A percentile compares a stretch with the other conserved stretches of the same genome.
Evolutionary conservation across 1,140 invertebrate species (phyloP).

Genomic region (Trichoplusia ni): DNA sequence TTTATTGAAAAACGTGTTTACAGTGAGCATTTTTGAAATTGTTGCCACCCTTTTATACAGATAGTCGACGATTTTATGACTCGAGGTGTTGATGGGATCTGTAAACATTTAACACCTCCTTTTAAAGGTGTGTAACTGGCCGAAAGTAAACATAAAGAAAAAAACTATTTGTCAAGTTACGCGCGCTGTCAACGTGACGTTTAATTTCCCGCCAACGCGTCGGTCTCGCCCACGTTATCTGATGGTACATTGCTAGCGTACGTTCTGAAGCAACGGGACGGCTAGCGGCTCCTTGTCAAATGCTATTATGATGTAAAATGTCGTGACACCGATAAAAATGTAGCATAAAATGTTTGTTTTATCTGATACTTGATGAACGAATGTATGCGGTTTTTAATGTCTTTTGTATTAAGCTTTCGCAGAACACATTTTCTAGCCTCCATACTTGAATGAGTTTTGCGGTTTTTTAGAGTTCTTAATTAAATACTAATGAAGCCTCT

Average conservation of each 20-base stretch:
- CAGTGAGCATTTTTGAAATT: constrained; percentile 17
- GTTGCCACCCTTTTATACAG: constrained; percentile 18
- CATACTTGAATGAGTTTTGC: background rate
- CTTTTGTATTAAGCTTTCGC: constrained; percentile 6
- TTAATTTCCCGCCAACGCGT: constrained; percentile 50
- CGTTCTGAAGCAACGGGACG: constrained; percentile 24
- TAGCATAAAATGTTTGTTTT: constrained; percentile 21
- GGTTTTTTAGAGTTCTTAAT: background rate
- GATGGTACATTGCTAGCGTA: constrained; percentile 13
- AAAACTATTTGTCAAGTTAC: constrained; percentile 45
- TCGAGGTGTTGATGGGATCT: constrained; percentile 14
- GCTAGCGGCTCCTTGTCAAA: constrained; percentile 27
- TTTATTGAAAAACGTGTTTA: constrained; percentile 29
- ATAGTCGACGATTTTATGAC: constrained; percentile 23
- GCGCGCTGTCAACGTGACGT: constrained; percentile 49
- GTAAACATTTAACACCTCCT: constrained; percentile 43
- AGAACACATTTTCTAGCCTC: background rate
- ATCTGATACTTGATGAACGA: constrained; percentile 20
- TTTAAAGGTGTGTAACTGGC: constrained; percentile 43
- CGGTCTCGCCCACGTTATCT: constrained; percentile 25
- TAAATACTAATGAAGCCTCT: background rate
- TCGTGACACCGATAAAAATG: constrained; percentile 31
- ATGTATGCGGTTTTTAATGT: constrained; percentile 1
- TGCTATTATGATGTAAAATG: constrained; percentile 32
- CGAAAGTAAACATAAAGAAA: constrained; percentile 42